phyloP scores from a whole-genome alignment of 2,113 vertebrate species.

The Ceyx margarethae region DNA sequence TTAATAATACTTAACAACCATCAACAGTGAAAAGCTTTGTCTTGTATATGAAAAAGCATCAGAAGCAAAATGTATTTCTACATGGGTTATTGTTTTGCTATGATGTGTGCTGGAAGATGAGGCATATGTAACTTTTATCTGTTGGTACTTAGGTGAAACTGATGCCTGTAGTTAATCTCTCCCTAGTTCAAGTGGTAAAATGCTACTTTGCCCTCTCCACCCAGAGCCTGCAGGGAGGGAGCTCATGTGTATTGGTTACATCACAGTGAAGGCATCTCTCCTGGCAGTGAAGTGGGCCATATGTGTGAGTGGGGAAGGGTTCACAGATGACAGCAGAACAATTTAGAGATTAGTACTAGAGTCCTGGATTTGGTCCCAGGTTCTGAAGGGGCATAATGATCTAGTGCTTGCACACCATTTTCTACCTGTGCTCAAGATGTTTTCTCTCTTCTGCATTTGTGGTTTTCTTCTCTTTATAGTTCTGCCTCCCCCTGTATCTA shows the following conservation, averaged over 20 bases:
- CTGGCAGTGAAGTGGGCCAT: background rate
- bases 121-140: background rate
- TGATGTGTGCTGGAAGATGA: background rate
- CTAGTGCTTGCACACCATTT: background rate
- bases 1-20: background rate
- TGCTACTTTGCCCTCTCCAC: background rate
- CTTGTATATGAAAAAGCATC: background rate
- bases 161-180: background rate
- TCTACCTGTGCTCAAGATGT: background rate
- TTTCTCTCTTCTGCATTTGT: background rate
- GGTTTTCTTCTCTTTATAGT: background rate
- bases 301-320: background rate
- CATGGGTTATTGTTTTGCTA: background rate
- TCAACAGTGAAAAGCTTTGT: background rate
- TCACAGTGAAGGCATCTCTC: background rate
- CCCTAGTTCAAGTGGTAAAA: background rate
- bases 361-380: background rate
- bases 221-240: background rate
- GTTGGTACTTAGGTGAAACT: background rate
- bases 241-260: background rate
- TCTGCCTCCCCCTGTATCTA: background rate
- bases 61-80: background rate
- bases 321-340: conserved; percentile 27
- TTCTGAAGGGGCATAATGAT: background rate
- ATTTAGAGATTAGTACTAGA: background rate